Evolutionary conservation across 2,113 vertebrate genomes (phyloP).

Genomic region (Sitta europaea): DNA sequence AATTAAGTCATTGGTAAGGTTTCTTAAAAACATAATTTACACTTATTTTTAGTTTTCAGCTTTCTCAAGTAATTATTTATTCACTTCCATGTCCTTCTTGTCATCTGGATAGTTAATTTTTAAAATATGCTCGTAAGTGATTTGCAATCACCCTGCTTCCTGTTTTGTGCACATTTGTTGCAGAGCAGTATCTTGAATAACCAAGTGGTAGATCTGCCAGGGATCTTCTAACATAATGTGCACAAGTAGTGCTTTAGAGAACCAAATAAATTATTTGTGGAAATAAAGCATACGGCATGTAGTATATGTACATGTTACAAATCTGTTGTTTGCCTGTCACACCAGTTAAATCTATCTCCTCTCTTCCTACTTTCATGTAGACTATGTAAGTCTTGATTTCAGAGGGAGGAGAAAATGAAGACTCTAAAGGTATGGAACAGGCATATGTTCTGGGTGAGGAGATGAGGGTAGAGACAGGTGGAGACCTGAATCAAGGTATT

Average conservation of each 20-base stretch:
- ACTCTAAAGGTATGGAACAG: neutral
- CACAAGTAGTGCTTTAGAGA: neutral
- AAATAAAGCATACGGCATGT: neutral
- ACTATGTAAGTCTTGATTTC: neutral
- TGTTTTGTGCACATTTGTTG: slow-evolving; percentile 20
- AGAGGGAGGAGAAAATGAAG: neutral
- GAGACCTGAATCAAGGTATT: neutral
- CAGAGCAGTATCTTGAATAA: slow-evolving; percentile 38
- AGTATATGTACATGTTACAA: neutral
- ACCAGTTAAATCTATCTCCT: neutral
- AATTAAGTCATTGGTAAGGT: neutral
- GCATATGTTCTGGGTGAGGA: neutral
- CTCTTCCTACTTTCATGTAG: neutral
- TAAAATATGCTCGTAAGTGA: slow-evolving; percentile 40
- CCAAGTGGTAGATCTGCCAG: neutral
- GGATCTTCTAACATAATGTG: neutral
- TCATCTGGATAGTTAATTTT: slow-evolving; percentile 45
- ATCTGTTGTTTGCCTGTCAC: neutral
- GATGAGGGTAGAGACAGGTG: neutral
- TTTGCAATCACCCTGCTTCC: slow-evolving; percentile 54
- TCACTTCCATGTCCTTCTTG: slow-evolving; percentile 47
- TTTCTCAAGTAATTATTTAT: slow-evolving; percentile 41
- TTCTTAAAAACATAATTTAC: neutral
- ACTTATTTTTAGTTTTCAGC: slow-evolving; percentile 44
- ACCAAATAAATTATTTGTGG: neutral